A percentile compares a stretch with the other conserved stretches of the same genome.
Evolutionary conservation across 2,113 vertebrate species (phyloP).

Genomic region (Ceyx cyanopectus): DNA sequence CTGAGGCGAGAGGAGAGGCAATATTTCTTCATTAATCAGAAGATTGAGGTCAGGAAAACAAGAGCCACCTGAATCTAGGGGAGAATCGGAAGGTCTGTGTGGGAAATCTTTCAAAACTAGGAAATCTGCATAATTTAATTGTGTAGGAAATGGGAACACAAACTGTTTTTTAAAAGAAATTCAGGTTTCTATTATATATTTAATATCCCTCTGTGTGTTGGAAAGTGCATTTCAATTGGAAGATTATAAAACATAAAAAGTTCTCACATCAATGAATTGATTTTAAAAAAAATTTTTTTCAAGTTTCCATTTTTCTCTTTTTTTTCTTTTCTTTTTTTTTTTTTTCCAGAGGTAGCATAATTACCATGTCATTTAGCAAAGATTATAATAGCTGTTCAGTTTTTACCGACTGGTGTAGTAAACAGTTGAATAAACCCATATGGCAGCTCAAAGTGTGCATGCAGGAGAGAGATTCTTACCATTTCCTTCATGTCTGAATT

Average conservation of each 20-base stretch:
- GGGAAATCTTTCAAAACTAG: neutral
- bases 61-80: neutral
- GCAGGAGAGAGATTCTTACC: conserved; percentile 25
- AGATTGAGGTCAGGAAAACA: neutral
- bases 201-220: conserved; percentile 31
- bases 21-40: neutral
- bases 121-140: conserved; percentile 42
- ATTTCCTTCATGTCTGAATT: conserved; percentile 49
- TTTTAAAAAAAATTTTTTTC: neutral
- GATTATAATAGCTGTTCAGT: conserved; percentile 70
- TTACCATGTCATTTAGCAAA: conserved; percentile 70
- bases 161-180: conserved; percentile 36
- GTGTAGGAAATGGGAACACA: neutral
- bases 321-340: conserved; percentile 19
- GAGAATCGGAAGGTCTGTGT: neutral
- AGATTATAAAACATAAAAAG: conserved; percentile 36
- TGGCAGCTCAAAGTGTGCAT: conserved; percentile 43
- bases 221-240: conserved; percentile 44
- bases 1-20: neutral
- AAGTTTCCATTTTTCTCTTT: neutral
- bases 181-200: conserved; percentile 31
- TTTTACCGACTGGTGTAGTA: conserved; percentile 70
- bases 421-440: conserved; percentile 73
- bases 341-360: conserved; percentile 69
- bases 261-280: conserved; percentile 13